Evolutionary conservation across 1,140 invertebrate genomes (phyloP).

Genomic region (Pteromalus puparum): DNA sequence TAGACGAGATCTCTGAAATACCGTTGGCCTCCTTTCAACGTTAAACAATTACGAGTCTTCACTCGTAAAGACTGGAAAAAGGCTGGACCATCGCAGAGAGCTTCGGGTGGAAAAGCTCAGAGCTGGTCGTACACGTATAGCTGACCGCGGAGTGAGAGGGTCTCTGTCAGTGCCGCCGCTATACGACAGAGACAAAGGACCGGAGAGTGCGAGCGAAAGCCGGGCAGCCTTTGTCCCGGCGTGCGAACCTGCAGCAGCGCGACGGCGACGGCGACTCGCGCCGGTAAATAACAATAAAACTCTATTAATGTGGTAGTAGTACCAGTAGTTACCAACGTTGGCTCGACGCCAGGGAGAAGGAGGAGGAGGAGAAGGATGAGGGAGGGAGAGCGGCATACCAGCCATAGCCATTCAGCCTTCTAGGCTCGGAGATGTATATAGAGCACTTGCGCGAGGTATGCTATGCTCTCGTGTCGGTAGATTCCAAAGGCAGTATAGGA

Average conservation of each 20-base stretch:
- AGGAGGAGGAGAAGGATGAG: neutral
- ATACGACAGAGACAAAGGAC: conserved; percentile 17
- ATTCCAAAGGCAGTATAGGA: neutral
- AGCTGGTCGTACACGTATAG: neutral
- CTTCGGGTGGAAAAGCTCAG: neutral
- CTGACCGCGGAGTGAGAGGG: neutral
- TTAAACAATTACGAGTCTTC: conserved; percentile 29
- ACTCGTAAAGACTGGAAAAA: conserved; percentile 6
- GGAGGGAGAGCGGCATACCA: neutral
- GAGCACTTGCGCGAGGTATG: neutral
- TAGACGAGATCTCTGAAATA: neutral
- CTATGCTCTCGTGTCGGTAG: no score
- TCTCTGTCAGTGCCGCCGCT: neutral
- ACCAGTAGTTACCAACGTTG: neutral
- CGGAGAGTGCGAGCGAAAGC: neutral
- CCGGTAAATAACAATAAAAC: conserved; percentile 76
- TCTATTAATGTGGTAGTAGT: conserved; percentile 70
- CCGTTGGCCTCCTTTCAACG: neutral
- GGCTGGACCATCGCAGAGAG: neutral
- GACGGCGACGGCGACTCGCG: neutral
- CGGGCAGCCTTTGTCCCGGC: conserved; percentile 14
- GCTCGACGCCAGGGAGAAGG: neutral
- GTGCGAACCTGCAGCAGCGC: neutral
- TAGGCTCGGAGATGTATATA: neutral
- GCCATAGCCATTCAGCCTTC: neutral